Base-by-base conservation (phyloP, 1,140 invertebrate genomes). In the Tetramorium alpestre region DNA sequence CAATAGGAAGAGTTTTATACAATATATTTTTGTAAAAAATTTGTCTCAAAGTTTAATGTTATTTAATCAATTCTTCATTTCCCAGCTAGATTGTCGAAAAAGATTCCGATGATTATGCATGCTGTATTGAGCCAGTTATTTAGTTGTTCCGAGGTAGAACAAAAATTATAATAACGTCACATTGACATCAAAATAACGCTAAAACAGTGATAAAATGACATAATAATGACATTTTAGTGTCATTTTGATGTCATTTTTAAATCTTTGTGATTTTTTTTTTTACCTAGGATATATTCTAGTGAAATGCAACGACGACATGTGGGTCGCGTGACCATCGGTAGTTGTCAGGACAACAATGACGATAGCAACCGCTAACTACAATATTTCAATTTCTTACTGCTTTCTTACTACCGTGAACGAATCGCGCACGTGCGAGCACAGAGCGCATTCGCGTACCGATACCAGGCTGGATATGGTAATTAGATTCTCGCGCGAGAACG, bases 401-500 rank as follows among this genome's bases (percentile, higher is more conserved):
- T 5, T 33, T 33, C 49, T 84, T 58, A 86, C 78, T 41, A 51
- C 49, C 41, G 5, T 58, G 5, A 73, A 67, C 56, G 7, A 44
- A 64, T 54, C 44, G 73, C 72, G 41, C 64, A 72, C 58, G 28
- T 49, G 18, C 65, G 54, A 49, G 16, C 60, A 54, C 7, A 72
- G 54, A 41, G 41, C 5, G 54, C 38, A 54, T 72, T 82, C 62
- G 65, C 38, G 72, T n/a, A 51, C 44, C 44, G 41, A 38, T 72
- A 88, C 44, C 77, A 75, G 72, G 58, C 77, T 84, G 70, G 62
- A 92, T 92, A 92, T 92, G 88, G 88, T 91, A 92, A 92, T 92
- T 92, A 90, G 87, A 92, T 92, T 92, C 90, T 82, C 84, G 87
- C 72, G 86, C 87, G 70, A 80, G 72, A 78, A 88, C 88, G 87